These are phyloP conservation scores for Paramormyrops kingsleyae DNA, from an alignment of 2,113 vertebrate genomes.

Conservation along the genomic window DNA sequence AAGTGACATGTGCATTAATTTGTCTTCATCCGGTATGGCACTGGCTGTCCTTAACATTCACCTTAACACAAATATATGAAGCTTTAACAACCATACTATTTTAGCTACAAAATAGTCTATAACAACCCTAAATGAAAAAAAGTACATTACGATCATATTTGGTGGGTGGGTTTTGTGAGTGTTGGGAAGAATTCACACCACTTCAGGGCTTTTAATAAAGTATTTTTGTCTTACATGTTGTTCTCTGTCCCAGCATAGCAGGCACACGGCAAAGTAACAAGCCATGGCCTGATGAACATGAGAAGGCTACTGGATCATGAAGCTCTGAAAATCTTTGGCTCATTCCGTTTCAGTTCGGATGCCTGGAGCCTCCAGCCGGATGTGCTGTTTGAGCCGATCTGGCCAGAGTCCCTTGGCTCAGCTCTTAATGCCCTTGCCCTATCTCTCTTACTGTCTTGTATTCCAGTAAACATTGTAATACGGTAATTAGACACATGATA, in stretches of 20 bases:
- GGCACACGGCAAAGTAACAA: not conserved
- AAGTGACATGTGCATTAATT: not conserved
- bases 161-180: not conserved
- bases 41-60: not conserved
- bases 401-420: not conserved
- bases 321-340: not conserved
- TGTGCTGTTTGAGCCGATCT: not conserved
- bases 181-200: not conserved
- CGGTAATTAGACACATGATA: not conserved
- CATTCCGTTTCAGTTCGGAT: not conserved
- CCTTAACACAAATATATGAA: not conserved
- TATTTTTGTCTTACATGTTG: not conserved
- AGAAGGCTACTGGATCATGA: not conserved
- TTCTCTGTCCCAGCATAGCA: not conserved
- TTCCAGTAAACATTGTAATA: constrained; percentile 4
- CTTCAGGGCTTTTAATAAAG: not conserved
- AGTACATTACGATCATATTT: not conserved
- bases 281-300: not conserved
- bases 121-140: not conserved
- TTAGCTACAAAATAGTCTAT: not conserved
- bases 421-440: not conserved
- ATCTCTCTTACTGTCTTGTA: not conserved
- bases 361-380: not conserved
- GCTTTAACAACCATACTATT: not conserved
- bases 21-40: not conserved